These are phyloP conservation scores for Carollia perspicillata DNA, from an alignment of 2,113 vertebrate genomes.

Conservation along the genomic window DNA sequence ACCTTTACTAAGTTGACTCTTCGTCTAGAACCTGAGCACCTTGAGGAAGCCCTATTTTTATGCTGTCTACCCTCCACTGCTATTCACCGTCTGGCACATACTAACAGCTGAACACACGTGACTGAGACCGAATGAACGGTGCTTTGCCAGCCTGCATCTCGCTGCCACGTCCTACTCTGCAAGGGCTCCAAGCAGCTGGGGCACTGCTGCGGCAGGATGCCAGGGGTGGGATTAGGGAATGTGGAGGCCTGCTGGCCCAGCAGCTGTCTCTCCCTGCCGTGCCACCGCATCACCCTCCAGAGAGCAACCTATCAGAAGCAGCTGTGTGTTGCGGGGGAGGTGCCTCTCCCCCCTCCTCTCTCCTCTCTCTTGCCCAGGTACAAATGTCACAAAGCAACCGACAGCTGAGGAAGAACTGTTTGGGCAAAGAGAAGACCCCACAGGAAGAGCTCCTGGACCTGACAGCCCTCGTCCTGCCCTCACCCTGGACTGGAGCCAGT, in stretches of 20 bases:
- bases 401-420: neutral
- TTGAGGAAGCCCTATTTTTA: neutral
- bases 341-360: neutral
- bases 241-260: neutral
- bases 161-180: neutral
- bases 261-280: neutral
- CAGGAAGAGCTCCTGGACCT: neutral
- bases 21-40: neutral
- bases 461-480: fast-evolving
- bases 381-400: neutral
- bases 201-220: neutral
- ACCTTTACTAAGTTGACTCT: neutral
- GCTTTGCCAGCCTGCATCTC: neutral
- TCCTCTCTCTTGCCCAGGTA: neutral
- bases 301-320: neutral
- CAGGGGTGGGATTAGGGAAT: neutral
- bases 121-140: neutral
- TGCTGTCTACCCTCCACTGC: neutral
- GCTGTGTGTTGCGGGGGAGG: neutral
- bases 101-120: neutral
- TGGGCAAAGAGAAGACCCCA: neutral
- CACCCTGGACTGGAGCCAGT: fast-evolving
- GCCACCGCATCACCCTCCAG: fast-evolving
- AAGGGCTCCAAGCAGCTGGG: neutral
- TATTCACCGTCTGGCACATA: neutral